Percentiles rank a stretch among this genome's conserved stretches.
Evolutionary conservation across 2,888 invertebrate species (phyloP).

Genomic region (Mimas tiliae): DNA sequence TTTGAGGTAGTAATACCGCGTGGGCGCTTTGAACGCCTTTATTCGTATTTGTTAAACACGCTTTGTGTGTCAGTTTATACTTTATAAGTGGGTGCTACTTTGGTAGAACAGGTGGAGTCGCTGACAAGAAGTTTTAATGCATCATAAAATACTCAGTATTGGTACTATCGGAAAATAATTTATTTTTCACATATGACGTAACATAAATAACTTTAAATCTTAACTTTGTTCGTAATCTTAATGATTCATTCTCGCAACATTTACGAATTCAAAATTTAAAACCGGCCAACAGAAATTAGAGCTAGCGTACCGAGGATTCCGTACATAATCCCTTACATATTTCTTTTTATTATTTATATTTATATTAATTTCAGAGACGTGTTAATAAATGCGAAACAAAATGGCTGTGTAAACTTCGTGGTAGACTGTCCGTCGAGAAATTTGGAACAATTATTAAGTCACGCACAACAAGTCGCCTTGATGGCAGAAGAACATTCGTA

Average conservation of each 20-base stretch:
- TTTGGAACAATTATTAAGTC: slow-evolving; percentile 69
- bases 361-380: slow-evolving; percentile 81
- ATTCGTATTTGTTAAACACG: background rate
- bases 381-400: slow-evolving; percentile 88
- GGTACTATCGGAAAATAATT: background rate
- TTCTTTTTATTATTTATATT: no score
- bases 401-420: slow-evolving; percentile 88
- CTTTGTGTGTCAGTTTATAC: background rate
- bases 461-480: slow-evolving; percentile 94
- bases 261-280: no score
- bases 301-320: no score
- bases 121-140: background rate
- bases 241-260: no score
- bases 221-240: no score
- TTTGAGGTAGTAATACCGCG: background rate
- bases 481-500: slow-evolving; percentile 91
- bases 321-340: no score
- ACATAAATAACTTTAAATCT: no score
- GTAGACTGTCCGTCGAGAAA: slow-evolving; percentile 89
- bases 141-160: background rate
- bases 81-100: background rate
- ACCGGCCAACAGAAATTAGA: no score
- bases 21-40: background rate
- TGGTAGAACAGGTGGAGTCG: background rate
- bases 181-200: background rate